phyloP scores from a whole-genome alignment of 2,888 invertebrate genomes.

The Fragum whitleyi region DNA sequence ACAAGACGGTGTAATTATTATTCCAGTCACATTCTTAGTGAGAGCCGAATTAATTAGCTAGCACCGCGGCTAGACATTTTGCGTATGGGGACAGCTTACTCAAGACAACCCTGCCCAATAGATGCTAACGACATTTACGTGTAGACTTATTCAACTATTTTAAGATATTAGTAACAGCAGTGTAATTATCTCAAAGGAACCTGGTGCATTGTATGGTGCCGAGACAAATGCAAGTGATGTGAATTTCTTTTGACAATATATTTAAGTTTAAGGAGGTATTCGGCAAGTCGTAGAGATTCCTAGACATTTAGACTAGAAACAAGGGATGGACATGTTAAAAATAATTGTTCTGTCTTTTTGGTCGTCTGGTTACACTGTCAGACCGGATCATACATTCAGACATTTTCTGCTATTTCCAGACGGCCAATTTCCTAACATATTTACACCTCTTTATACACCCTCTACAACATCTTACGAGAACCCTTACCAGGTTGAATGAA shows the following conservation, averaged over 20 bases:
- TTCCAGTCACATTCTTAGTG: neutral
- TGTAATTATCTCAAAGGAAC: too few relatives aligned
- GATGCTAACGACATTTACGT: too few relatives aligned
- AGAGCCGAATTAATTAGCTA: slow-evolving; percentile 1
- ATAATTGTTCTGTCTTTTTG: slow-evolving; percentile 1
- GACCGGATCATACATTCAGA: neutral
- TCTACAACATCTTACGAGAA: neutral
- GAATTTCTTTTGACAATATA: too few relatives aligned
- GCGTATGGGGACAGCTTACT: neutral
- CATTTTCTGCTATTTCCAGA: neutral
- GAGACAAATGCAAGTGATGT: too few relatives aligned
- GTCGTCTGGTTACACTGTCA: slow-evolving; percentile 1
- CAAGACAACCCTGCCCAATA: neutral
- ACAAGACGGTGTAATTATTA: neutral
- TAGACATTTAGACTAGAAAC: too few relatives aligned
- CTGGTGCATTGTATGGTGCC: too few relatives aligned
- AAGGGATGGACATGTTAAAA: slow-evolving; percentile 4
- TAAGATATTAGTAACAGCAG: too few relatives aligned
- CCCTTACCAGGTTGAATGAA: too few relatives aligned
- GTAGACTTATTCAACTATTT: too few relatives aligned
- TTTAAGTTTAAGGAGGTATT: too few relatives aligned
- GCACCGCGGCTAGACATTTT: neutral
- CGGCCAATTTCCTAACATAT: neutral
- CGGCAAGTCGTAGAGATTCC: too few relatives aligned
- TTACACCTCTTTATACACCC: neutral